Evolutionary conservation across 2,113 vertebrate species (phyloP), one percentile per base, ranked within the genome.

Genomic region (Indri indri): DNA sequence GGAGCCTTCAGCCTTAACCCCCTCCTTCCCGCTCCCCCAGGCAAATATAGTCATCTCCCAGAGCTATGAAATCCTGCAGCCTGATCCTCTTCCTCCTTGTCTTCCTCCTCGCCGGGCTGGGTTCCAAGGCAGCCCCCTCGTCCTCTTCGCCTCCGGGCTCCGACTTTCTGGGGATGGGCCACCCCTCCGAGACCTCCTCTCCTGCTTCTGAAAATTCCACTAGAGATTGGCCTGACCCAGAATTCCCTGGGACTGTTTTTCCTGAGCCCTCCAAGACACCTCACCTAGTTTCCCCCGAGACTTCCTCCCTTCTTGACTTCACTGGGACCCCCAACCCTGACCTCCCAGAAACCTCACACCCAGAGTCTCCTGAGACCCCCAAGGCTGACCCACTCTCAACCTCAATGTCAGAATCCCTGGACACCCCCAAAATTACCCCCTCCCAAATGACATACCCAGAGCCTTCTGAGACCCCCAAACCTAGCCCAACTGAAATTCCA

Each of bases 11-110:
- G 59, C 1, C 22, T 83, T 95, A 93, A 88, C 84, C 25, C 42
- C 7, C 93, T 85, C 27, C 57, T 95, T 37, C 92, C 59, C 0
- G 0, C 74, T 81, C 34, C 42, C 4, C 65, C 20, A n/a, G 3
- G 5, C 37, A 97, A 54, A n/a, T 79, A 9, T 2, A 74, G 54
- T n/a, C 23, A 25, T 68, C 83, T 88, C 42, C 73, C 74, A 59
- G 90, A 90, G 50, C 84, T 37, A 92, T 98, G 98, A 89, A 88
- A 57, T 59, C 66, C 11, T 77, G 95, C 86, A 4, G 59, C 47
- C 37, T 10, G 12, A 32, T 87, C 68, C 45, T 95, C 92, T 65
- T 94, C 61, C 34, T 96, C 66, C 83, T 96, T 2, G 0, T 81
- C 94, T 87, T 94, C 87, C 65, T 95, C 70, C 73, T 96, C 8